Base-by-base conservation (phyloP, 92 coral and sea anemone genomes). In the Palythoa grandiflora region DNA sequence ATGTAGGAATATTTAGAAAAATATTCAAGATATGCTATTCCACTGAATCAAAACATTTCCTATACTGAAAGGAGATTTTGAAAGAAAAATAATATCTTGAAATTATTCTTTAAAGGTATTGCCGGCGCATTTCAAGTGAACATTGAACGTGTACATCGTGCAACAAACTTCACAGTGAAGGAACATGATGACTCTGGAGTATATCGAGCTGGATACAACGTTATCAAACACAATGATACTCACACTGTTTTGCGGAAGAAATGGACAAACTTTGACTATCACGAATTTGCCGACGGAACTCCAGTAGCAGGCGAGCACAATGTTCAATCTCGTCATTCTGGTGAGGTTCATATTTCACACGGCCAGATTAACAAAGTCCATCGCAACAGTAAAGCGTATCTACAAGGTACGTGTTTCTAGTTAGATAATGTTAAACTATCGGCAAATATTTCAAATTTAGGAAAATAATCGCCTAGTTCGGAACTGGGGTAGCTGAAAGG, bases 101-200 rank as follows among this genome's bases (percentile, higher is more conserved):
- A 11, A 6, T 55, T 63, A 1, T 63, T 76, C 9, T 73, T 75
- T 38, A 6, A 10, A 95, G 98, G 98, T 71, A 89, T 95, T 47
- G 94, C 92, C 28, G 94, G 98, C 17, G 93, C 96, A 21, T 95
- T 95, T 54, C 98, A 95, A 86, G 91, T 95, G 40, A 89, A 93
- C 79, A 86, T 93, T 38, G 88, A 91, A 70, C 70, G 80, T 2
- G 87, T 37, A 15, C 87, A 73, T 36, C 70, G 37, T 70, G 55
- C 87, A 66, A 88, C 77, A 71, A 68, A 63, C 20, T 91, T 83
- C 75, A 84, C 86, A 53, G 92, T 92, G 2, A 77, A 85, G 76
- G 99, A 97, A 65, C 95, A 95, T 53, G 99, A 97, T 80, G 98
- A 95, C 61, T 97, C 99, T 0, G 99, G 99, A 3, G 77, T 91